Evolutionary conservation across 2,888 invertebrate genomes (phyloP), one percentile per base, ranked within the genome.

Genomic region (Ophraella communa): DNA sequence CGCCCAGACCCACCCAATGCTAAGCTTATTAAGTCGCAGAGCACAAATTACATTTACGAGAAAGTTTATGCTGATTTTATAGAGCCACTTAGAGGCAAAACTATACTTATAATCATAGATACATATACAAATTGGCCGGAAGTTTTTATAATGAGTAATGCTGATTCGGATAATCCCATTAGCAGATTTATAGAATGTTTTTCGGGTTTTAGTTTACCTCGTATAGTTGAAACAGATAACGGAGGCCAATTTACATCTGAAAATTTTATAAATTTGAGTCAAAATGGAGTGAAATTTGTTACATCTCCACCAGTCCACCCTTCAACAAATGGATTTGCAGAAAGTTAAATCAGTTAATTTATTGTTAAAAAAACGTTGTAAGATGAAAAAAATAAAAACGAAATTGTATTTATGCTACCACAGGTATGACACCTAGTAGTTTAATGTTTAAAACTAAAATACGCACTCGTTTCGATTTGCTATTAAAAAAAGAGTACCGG

Each of bases 61-160:
- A 56, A 30, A 49, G 51, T 57, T 17, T 51, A 62, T 62, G 39
- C 47, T 30, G 52, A 60, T 53, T 60, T 60, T 42, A 17, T 60
- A 27, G 52, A 44, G 10, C 60, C 45, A 2, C 18, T 60, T 27
- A 33, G 21, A 53, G 60, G 53, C 39, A 52, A 60, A 60, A 52
- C n/a, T 1, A 18, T 60, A 23, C 35, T 60, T 10, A 42, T 60
- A 8, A 52, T 60, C 18, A 42, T 44, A 14, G 60, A 60, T 24
- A 53, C 60, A 2, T 60, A 42, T 47, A 52, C 45, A 8, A 60
- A 60, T 17, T 60, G 60, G 53, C 60, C 53, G 8, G 60, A 60
- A 27, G 52, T 24, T 44, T 60, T 52, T 27, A 44, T 53, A 35
- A 60, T 60, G 60, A 33, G 27, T 20, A 45, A 23, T 55, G 42